These are phyloP conservation scores for Gadus chalcogrammus DNA, from an alignment of 2,113 vertebrate genomes.

Conservation along the genomic window DNA sequence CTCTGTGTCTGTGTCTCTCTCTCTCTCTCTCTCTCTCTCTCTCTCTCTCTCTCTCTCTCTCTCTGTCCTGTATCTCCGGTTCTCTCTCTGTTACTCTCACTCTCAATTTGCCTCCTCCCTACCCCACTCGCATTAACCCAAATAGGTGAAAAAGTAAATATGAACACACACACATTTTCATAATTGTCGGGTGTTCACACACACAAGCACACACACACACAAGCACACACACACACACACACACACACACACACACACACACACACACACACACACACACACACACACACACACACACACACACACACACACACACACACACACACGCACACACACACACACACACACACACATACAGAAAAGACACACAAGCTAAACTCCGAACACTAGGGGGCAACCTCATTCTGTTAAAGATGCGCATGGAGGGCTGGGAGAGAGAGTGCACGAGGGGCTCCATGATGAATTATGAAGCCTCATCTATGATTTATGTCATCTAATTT, in stretches of 20 bases:
- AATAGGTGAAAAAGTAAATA: not conserved
- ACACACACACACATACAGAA: not conserved
- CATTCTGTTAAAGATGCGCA: constrained; percentile 35
- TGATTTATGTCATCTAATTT: constrained; percentile 46
- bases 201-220: no score
- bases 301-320: not conserved
- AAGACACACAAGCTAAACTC: not conserved
- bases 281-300: not conserved
- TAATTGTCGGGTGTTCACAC: no score
- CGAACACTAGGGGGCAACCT: constrained; percentile 67
- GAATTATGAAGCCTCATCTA: constrained; percentile 37
- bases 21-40: no score
- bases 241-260: no score
- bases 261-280: not conserved
- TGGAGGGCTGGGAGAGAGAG: constrained; percentile 1
- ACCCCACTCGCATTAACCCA: not conserved
- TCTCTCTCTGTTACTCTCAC: no score
- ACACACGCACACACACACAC: not conserved
- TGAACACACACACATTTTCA: not conserved
- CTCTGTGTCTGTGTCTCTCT: no score
- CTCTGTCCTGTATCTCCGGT: no score
- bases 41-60: no score
- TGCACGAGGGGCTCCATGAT: constrained; percentile 19
- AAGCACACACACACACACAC: no score
- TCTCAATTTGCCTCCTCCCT: not conserved